Base-by-base conservation (phyloP, 2,113 vertebrate species). In the Brienomyrus longianalis region DNA sequence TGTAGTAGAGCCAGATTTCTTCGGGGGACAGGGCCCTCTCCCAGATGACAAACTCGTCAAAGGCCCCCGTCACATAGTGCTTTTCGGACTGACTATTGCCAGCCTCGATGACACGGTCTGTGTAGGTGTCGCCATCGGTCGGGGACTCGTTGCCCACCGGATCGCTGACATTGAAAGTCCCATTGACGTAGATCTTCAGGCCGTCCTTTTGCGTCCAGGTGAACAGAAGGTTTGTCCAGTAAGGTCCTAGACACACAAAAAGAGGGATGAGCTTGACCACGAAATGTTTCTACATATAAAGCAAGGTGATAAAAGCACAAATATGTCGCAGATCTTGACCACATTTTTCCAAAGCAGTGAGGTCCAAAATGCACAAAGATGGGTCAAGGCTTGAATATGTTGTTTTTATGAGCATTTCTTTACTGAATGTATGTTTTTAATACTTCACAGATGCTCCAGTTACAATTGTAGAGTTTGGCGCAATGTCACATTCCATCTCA, bases 41-140 rank as follows among this genome's bases (percentile, higher is more conserved):
- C 98, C 98, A 99, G 92, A 99, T 97, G 91, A 98, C 93, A 88
- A 99, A 98, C 91, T 99, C 98, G 4, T 99, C 98, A 0, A 99
- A 99, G 0, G 96, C 96, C 0, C 97, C 96, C 0, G 95, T 97
- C 54, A 97, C 94, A 8, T 94, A 96, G 0, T 95, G 96, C 6
- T 93, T 91, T 27, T 95, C 95, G 0, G 17, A 35, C 23, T 87
- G 93, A 21, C 92, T 92, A n/a, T 95, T 96, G 89, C 93, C 95
- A 0, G 95, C 93, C 3, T 96, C 97, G 0, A 97, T 94, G 91
- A 98, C 95, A 0, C 98, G 94, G 74, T 96, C 95, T 0, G 92
- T 91, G 0, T 92, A 90, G 2, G 93, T 87, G 50, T 97, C 97
- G 0, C 97, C 97, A 0, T 98, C 98, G 77, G 95, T 93, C 0